A percentile compares a stretch with the other conserved stretches of the same genome.
phyloP scores from a whole-genome alignment of 2,113 vertebrate genomes.

The Prionailurus bengalensis region DNA sequence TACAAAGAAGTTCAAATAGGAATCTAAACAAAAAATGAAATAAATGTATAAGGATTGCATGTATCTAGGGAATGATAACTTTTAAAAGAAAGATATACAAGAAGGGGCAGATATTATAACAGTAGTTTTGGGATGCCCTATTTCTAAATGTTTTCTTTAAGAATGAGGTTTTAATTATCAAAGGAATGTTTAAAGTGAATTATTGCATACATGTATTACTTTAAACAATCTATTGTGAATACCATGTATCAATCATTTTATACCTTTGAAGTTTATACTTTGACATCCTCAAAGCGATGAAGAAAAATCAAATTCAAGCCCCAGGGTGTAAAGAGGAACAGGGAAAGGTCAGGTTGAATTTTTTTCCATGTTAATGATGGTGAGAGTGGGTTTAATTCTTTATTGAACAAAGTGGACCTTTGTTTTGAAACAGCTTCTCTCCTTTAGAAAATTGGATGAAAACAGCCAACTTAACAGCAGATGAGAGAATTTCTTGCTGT shows the following conservation, averaged over 20 bases:
- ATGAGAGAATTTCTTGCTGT: constrained; percentile 31
- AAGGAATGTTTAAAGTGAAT: constrained; percentile 63
- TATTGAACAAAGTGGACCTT: constrained; percentile 59
- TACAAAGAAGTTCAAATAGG: not conserved
- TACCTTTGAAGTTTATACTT: constrained; percentile 73
- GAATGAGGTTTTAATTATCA: constrained; percentile 64
- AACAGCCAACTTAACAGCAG: not conserved
- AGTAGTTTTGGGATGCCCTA: not conserved
- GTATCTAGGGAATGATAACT: not conserved
- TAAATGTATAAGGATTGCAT: not conserved
- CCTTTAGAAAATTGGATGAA: constrained; percentile 50
- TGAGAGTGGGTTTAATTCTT: constrained; percentile 57
- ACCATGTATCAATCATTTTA: constrained; percentile 65
- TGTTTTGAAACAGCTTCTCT: constrained; percentile 34
- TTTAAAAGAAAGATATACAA: not conserved
- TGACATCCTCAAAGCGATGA: constrained; percentile 74
- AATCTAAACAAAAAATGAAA: not conserved
- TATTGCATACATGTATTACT: constrained; percentile 31
- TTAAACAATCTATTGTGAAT: constrained; percentile 63
- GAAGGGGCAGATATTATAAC: not conserved
- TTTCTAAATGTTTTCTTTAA: constrained; percentile 57
- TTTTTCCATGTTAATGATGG: not conserved
- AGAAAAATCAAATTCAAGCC: constrained; percentile 63
- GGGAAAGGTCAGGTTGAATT: constrained; percentile 63
- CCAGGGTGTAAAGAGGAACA: constrained; percentile 41